Base-by-base conservation (phyloP, 2,113 vertebrate species). In the Andinoacara biseriatus region DNA sequence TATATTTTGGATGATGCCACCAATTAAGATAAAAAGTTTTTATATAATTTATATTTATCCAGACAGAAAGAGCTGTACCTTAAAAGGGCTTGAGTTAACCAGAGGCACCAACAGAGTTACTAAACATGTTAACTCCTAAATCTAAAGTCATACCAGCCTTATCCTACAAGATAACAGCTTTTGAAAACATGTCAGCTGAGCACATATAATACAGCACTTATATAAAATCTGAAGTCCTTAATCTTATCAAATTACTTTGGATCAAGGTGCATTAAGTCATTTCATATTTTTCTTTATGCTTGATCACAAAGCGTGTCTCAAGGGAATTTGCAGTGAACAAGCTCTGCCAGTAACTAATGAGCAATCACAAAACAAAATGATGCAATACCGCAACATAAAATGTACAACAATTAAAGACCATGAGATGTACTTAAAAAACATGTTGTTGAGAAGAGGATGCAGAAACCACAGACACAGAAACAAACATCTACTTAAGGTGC, bases 181-280 rank as follows among this genome's bases (percentile, higher is more conserved):
- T 69, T 1, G 1, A 24, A 52, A 69, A 52, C 24, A 29, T 13
- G 10, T 52, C 65, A 52, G 24, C 10, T 15, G 22, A 14, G 13
- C 18, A 57, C 14, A 40, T 11, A 77, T 38, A 24, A 77, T 26
- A 26, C 22, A 31, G 11, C n/a, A 57, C 5, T 63, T 57, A 69
- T 40, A 58, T 6, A 14, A 33, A 24, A 67, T 77, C 13, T 74
- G 4, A 83, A 74, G 40, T 61, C 49, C 10, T 35, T 11, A 33
- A 79, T 81, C 52, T 80, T 63, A 5, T 76, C 49, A 10, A 18
- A 74, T 87, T 57, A 65, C 2, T 83, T n/a, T 74, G 40, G 13
- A 74, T 83, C 62, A 83, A 85, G 2, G 58, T 59, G 76, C 58
- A 81, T 83, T n/a, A 63, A 63, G 54, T 83, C 83, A 61, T 58